Percentiles rank a stretch among this genome's conserved stretches.
These are phyloP conservation scores for Drosophila mayri DNA, from an alignment of 1,140 invertebrate genomes.

Conservation along the genomic window DNA sequence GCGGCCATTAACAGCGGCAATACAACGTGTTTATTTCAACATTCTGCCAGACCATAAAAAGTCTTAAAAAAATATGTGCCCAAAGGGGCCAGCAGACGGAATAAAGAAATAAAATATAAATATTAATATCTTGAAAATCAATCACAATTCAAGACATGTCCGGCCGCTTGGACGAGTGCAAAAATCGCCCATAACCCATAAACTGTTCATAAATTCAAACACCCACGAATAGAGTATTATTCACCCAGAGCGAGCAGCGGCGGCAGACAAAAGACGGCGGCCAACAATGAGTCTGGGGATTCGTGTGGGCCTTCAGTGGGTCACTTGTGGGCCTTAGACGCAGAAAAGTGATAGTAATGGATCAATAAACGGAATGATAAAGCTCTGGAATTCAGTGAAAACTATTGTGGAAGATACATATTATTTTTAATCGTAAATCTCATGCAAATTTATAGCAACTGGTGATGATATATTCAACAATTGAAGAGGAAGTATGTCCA, in stretches of 20 bases:
- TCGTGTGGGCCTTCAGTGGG: constrained; percentile 56
- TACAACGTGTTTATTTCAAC: constrained; percentile 82
- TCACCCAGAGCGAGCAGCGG: constrained; percentile 24
- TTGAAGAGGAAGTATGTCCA: constrained; percentile 59
- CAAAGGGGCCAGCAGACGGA: constrained; percentile 8
- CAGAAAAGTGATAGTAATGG: constrained; percentile 51
- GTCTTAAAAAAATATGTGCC: constrained; percentile 25
- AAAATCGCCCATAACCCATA: constrained; percentile 61
- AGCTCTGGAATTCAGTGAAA: not conserved
- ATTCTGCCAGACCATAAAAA: constrained; percentile 61
- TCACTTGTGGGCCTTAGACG: constrained; percentile 35
- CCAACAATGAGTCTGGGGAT: constrained; percentile 41
- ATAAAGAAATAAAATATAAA: constrained; percentile 47
- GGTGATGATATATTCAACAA: constrained; percentile 44
- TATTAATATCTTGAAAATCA: constrained; percentile 77
- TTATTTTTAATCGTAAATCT: constrained; percentile 10
- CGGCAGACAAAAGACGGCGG: constrained; percentile 29
- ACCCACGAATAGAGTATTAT: constrained; percentile 62
- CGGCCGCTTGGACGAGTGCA: constrained; percentile 50
- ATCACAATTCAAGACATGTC: constrained; percentile 78
- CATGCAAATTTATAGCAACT: constrained; percentile 32
- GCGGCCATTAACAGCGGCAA: constrained; percentile 78
- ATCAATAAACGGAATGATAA: constrained; percentile 25
- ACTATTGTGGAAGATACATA: not conserved
- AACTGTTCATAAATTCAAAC: constrained; percentile 80